phyloP scores from a whole-genome alignment of 2,888 invertebrate species.

The Geophilus truncorum region DNA sequence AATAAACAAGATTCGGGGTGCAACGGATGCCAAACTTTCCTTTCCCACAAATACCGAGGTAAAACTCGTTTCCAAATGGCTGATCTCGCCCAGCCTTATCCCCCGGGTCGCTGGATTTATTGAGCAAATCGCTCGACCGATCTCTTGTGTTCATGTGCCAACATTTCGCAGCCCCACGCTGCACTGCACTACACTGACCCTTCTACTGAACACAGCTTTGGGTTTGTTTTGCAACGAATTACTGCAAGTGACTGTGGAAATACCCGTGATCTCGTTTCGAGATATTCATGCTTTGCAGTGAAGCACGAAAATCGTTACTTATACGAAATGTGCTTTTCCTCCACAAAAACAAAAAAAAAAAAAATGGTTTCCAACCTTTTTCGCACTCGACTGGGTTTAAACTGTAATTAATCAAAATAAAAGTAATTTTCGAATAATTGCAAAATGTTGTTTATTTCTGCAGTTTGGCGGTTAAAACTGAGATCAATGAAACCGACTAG shows the following conservation, averaged over 20 bases:
- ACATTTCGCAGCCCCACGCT: not conserved
- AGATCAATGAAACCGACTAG: too few species aligned
- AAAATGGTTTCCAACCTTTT: not conserved
- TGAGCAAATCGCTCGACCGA: not conserved
- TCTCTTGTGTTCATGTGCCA: constrained; percentile 2
- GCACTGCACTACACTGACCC: not conserved
- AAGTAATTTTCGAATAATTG: not conserved
- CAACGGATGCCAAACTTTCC: constrained; percentile 3
- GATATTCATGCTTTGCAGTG: not conserved
- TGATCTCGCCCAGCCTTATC: not conserved
- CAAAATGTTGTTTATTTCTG: too few species aligned
- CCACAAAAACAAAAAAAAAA: too few species aligned
- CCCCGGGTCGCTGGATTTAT: constrained; percentile 8
- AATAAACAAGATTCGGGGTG: not conserved
- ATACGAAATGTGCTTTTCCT: not conserved
- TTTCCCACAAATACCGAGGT: not conserved
- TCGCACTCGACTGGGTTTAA: not conserved
- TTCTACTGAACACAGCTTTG: not conserved
- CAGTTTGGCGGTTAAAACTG: too few species aligned
- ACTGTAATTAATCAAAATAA: not conserved
- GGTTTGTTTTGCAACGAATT: not conserved
- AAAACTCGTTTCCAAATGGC: constrained; percentile 9
- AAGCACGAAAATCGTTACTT: not conserved
- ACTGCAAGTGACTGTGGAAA: too few species aligned
- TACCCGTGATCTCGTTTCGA: too few species aligned